These are phyloP conservation scores for Orientallactaga bullata DNA, from an alignment of 2,113 vertebrate species.

Conservation along the genomic window DNA sequence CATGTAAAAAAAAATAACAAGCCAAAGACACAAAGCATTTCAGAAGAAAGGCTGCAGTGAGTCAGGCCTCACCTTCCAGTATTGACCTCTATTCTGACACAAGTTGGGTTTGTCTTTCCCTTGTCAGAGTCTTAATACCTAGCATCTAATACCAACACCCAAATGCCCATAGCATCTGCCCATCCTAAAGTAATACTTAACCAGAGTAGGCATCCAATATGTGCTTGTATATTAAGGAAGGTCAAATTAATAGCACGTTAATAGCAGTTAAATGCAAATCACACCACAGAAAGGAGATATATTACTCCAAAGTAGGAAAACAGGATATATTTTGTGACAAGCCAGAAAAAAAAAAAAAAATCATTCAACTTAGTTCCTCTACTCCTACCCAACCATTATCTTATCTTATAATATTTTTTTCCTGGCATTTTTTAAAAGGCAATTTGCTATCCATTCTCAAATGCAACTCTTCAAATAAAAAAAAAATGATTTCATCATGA, in stretches of 20 bases:
- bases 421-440: neutral
- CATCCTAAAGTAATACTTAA: neutral
- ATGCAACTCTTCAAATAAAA: constrained; percentile 71
- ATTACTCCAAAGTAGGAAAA: neutral
- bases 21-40: constrained; percentile 24
- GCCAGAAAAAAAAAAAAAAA: constrained; percentile 12
- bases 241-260: constrained; percentile 47
- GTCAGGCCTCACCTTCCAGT: neutral
- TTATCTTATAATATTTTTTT: constrained; percentile 46
- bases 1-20: neutral
- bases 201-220: neutral
- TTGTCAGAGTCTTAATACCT: neutral
- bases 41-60: neutral
- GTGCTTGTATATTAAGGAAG: neutral
- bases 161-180: neutral
- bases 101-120: neutral
- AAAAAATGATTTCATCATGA: constrained; percentile 77
- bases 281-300: neutral
- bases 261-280: neutral
- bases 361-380: constrained; percentile 26
- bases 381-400: constrained; percentile 15
- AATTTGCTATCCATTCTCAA: constrained; percentile 76
- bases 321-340: constrained; percentile 32
- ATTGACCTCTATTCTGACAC: neutral
- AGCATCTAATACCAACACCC: neutral